These are phyloP conservation scores for Amphipoea lucens DNA, from an alignment of 2,888 invertebrate species.

Conservation along the genomic window DNA sequence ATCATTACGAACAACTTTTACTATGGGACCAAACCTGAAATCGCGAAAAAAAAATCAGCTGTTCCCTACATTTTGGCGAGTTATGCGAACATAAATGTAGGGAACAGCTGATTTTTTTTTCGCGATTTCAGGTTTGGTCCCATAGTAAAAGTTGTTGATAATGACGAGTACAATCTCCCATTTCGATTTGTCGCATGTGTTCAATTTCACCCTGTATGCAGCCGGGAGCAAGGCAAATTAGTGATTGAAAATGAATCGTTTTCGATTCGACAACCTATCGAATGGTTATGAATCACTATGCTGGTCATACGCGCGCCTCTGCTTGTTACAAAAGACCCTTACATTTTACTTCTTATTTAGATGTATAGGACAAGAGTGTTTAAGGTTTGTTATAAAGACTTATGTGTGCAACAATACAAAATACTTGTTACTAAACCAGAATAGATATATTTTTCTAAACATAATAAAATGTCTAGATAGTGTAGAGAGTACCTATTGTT, in stretches of 20 bases:
- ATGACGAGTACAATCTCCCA: too few relatives aligned
- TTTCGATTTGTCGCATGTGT: too few relatives aligned
- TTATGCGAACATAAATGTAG: too few relatives aligned
- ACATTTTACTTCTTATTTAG: neutral
- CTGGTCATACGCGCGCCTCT: neutral
- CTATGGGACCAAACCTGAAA: too few relatives aligned
- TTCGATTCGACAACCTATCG: neutral
- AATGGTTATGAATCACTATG: neutral
- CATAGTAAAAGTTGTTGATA: too few relatives aligned
- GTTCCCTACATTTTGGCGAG: too few relatives aligned
- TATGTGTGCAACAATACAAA: slow-evolving; percentile 29
- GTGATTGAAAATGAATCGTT: neutral
- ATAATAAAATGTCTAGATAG: slow-evolving; percentile 22
- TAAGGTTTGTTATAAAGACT: slow-evolving; percentile 19
- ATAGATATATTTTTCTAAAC: slow-evolving; percentile 55
- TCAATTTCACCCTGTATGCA: too few relatives aligned
- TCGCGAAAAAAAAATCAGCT: too few relatives aligned
- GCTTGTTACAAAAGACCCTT: slow-evolving; percentile 12
- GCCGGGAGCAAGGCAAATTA: neutral
- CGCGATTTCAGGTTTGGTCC: too few relatives aligned
- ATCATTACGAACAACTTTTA: too few relatives aligned
- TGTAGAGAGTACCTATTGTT: slow-evolving; percentile 9
- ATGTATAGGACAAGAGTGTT: slow-evolving; percentile 10
- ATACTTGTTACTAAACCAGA: slow-evolving; percentile 35
- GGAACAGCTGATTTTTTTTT: too few relatives aligned